phyloP scores from a whole-genome alignment of 2,113 vertebrate genomes.

The Leuciscus idus region DNA sequence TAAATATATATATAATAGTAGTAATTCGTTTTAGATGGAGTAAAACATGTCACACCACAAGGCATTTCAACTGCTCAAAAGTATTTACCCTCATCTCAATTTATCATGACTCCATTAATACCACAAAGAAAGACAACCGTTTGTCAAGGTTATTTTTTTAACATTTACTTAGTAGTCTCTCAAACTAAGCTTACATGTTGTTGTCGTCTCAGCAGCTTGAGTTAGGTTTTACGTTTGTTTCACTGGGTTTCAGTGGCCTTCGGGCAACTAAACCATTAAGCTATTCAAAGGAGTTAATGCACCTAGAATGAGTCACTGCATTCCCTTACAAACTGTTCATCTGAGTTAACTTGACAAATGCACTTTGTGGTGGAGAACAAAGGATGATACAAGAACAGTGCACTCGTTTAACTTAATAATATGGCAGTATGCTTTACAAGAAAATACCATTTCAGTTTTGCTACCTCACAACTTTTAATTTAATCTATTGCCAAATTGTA shows the following conservation, averaged over 20 bases:
- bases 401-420: slow-evolving; percentile 22
- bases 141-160: slow-evolving; percentile 13
- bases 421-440: background rate
- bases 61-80: background rate
- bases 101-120: background rate
- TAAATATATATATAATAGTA: background rate
- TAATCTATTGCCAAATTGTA: too few species aligned
- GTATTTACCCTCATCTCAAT: background rate
- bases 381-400: background rate
- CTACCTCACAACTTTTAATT: too few species aligned
- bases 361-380: slow-evolving; percentile 24
- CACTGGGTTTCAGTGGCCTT: slow-evolving; percentile 36
- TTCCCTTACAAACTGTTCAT: slow-evolving; percentile 26
- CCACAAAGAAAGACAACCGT: background rate
- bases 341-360: slow-evolving; percentile 35
- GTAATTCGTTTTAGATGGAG: background rate
- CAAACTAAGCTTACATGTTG: slow-evolving; percentile 14
- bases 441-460: background rate
- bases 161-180: slow-evolving; percentile 24
- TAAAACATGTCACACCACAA: background rate
- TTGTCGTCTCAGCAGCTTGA: background rate
- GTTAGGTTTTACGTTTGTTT: slow-evolving; percentile 28
- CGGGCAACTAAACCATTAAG: slow-evolving; percentile 34
- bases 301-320: slow-evolving; percentile 34
- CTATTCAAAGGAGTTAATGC: slow-evolving; percentile 40